Percentiles rank a stretch among this genome's conserved stretches.
phyloP scores from a whole-genome alignment of 2,113 vertebrate species.

The Cynopterus brachyotis region DNA sequence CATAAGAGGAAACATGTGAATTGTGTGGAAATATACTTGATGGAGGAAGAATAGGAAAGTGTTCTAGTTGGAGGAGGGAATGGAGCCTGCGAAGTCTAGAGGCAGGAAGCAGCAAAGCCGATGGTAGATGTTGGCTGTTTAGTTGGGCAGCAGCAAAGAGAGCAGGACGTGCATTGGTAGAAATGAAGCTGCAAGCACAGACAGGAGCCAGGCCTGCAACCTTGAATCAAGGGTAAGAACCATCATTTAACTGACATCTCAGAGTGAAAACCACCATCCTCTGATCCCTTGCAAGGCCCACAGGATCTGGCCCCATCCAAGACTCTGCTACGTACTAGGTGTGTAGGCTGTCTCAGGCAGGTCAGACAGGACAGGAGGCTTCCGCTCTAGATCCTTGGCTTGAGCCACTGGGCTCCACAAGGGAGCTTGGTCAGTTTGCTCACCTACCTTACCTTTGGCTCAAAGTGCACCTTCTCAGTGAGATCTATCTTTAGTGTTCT shows the following conservation, averaged over 20 bases:
- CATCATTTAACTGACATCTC: background rate
- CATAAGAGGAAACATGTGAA: background rate
- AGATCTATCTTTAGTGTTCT: background rate
- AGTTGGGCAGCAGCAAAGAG: background rate
- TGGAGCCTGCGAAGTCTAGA: background rate
- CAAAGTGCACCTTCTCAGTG: background rate
- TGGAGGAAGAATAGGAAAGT: background rate
- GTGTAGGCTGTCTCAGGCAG: accelerated
- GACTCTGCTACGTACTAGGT: background rate
- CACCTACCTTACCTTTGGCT: background rate
- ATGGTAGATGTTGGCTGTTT: background rate
- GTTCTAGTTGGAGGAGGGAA: background rate
- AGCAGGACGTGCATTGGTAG: background rate
- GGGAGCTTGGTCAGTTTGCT: background rate
- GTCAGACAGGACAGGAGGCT: background rate
- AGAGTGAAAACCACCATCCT: background rate
- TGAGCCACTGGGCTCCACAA: background rate
- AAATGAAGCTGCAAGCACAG: too few relatives aligned
- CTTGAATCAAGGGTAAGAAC: background rate
- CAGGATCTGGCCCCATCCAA: background rate
- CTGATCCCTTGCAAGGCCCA: background rate
- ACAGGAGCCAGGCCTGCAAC: background rate
- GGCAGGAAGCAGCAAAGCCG: background rate
- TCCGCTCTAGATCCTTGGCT: background rate
- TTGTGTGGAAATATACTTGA: background rate